phyloP scores from a whole-genome alignment of 1,140 invertebrate genomes.

The Coenobita brevimanus region DNA sequence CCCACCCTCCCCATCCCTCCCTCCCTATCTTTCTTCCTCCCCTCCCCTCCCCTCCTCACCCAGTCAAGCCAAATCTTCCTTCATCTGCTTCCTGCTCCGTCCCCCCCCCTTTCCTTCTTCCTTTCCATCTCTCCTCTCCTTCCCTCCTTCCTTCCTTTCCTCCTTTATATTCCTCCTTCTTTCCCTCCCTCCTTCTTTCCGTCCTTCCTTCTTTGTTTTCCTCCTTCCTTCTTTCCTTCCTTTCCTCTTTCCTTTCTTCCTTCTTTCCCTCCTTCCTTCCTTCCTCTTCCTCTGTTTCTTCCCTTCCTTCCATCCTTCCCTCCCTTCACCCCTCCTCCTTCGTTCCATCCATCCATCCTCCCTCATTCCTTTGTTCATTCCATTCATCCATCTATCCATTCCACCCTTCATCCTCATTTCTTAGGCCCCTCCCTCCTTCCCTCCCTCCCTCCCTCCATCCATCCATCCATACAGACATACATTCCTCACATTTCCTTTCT shows the following conservation, averaged over 20 bases:
- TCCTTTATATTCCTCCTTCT: neutral
- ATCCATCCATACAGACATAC: neutral
- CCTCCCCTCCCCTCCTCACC: no score
- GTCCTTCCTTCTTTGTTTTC: neutral
- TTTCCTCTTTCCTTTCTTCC: neutral
- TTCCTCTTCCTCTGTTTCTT: neutral
- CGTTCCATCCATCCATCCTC: no score
- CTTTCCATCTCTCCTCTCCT: neutral
- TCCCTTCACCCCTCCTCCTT: no score
- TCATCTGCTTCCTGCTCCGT: no score
- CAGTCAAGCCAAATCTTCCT: no score
- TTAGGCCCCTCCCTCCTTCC: neutral
- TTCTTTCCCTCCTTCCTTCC: neutral
- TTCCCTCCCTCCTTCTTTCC: neutral
- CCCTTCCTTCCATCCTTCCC: no score
- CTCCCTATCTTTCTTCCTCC: no score
- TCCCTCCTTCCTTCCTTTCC: neutral
- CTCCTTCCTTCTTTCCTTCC: neutral
- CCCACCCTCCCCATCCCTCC: no score
- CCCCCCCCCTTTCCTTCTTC: no score
- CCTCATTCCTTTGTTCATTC: no score
- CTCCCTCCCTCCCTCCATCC: neutral
- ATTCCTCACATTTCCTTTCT: no score
- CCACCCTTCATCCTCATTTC: neutral
- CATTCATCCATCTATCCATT: no score